Evolutionary conservation across 2,113 vertebrate genomes (phyloP).

Genomic region (Hippocampus zosterae): DNA sequence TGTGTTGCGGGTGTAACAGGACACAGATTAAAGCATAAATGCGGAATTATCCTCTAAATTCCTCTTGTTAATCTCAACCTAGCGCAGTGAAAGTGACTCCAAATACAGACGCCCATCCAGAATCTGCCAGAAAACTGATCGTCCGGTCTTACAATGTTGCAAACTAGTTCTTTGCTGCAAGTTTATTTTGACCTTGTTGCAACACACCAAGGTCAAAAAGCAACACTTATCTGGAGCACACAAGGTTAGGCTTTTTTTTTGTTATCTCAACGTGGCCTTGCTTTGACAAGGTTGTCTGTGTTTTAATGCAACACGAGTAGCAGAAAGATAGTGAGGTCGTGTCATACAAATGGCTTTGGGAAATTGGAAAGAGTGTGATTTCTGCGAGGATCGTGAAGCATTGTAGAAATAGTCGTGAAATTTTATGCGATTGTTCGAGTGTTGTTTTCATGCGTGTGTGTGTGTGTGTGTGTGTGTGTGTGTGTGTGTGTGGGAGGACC

Average conservation of each 20-base stretch:
- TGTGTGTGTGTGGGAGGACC: conserved; percentile 10
- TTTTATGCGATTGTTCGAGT: background rate
- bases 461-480: background rate
- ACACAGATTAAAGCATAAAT: background rate
- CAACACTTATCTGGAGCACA: conserved; percentile 1
- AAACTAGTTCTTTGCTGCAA: background rate
- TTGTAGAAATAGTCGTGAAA: background rate
- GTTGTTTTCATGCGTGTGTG: background rate
- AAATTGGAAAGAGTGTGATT: background rate
- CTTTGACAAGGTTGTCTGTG: background rate
- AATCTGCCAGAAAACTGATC: background rate
- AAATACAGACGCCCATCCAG: background rate
- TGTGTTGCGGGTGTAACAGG: background rate
- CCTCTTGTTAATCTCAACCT: background rate
- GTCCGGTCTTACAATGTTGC: background rate
- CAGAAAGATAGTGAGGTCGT: background rate
- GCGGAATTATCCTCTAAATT: background rate
- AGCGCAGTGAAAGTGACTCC: background rate
- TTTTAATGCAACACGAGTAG: background rate
- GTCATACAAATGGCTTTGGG: too few relatives aligned
- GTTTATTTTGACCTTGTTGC: background rate
- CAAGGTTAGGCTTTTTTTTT: background rate
- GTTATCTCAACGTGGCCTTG: background rate
- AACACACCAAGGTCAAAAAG: conserved; percentile 6
- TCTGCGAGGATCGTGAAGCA: background rate